These are phyloP conservation scores for Rhinolophus sinicus DNA, from an alignment of 2,113 vertebrate species.

Conservation along the genomic window DNA sequence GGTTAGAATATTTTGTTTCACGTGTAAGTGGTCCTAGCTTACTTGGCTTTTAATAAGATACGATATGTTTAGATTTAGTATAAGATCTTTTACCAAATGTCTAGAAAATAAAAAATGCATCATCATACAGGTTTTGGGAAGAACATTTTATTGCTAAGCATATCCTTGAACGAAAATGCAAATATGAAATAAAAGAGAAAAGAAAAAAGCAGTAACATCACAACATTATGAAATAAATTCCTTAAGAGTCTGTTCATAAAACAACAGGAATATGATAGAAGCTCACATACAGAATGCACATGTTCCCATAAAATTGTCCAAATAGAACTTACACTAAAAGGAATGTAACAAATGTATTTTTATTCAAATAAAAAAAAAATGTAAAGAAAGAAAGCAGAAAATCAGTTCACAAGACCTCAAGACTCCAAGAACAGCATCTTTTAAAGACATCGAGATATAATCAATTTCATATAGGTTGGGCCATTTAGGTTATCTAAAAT, in stretches of 20 bases:
- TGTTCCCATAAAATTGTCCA: constrained; percentile 88
- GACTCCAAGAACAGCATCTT: constrained; percentile 89
- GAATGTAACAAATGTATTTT: constrained; percentile 82
- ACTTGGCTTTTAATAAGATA: background rate
- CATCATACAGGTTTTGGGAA: constrained; percentile 90
- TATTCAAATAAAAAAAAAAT: constrained; percentile 77
- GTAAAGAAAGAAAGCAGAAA: constrained; percentile 86
- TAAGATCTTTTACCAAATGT: constrained; percentile 24
- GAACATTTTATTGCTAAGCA: constrained; percentile 99
- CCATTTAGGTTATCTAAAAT: constrained; percentile 90
- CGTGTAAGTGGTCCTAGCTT: background rate
- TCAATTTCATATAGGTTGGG: constrained; percentile 87
- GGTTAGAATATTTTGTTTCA: constrained; percentile 15
- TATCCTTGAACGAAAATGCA: constrained; percentile 94
- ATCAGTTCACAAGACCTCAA: constrained; percentile 89
- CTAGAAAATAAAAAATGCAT: constrained; percentile 81
- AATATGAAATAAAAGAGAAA: constrained; percentile 87
- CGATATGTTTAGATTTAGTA: background rate
- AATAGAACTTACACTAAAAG: constrained; percentile 88
- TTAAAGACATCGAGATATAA: constrained; percentile 89
- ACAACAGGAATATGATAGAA: constrained; percentile 87
- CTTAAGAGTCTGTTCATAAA: constrained; percentile 87
- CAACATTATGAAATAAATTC: constrained; percentile 89
- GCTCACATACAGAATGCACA: constrained; percentile 89
- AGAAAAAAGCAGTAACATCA: constrained; percentile 89